Evolutionary conservation across 2,113 vertebrate species (phyloP), one percentile per base, ranked within the genome.

Genomic region (Etia nguti): DNA sequence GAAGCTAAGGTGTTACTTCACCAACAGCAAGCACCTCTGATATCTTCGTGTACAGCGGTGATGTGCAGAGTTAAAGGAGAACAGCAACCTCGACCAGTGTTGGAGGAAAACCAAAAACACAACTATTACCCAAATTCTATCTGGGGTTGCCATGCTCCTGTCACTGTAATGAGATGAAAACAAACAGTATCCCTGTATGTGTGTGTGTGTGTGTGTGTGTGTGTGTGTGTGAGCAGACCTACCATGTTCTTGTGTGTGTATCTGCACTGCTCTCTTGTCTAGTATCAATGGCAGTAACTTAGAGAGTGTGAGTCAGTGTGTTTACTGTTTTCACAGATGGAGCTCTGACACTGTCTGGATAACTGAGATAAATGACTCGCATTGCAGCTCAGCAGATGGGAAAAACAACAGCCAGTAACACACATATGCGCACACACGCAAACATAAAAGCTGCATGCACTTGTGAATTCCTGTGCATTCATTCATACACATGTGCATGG

Each of bases 311-410:
- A 89, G 84, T 95, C 93, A 91, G 86, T 90, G 90, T 95, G 92
- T 96, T 95, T 95, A 95, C 94, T 91, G 93, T 94, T 94, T 94
- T 91, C 93, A 94, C 94, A 95, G 95, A 95, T 95, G 94, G 94
- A 92, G 91, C 84, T 90, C 79, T 94, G 95, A 95, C 94, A 96
- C 90, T 93, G 93, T 95, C 93, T 92, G 95, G 89, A 90, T 95
- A 95, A 95, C 93, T 95, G 95, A 96, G 94, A 96, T 95, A 92
- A 94, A 95, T 95, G 92, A 92, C 90, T 92, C 24, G 84, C 81
- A 83, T 87, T 90, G 34, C 55, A 46, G 88, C 88, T 89, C 81
- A 80, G 90, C 91, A 94, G 91, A 94, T 93, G 94, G 90, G 90
- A 79, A 93, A 95, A 93, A 87, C 86, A 94, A 84, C 90, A 85